These are phyloP conservation scores for Merodon equestris DNA, from an alignment of 2,888 invertebrate species.

Conservation along the genomic window DNA sequence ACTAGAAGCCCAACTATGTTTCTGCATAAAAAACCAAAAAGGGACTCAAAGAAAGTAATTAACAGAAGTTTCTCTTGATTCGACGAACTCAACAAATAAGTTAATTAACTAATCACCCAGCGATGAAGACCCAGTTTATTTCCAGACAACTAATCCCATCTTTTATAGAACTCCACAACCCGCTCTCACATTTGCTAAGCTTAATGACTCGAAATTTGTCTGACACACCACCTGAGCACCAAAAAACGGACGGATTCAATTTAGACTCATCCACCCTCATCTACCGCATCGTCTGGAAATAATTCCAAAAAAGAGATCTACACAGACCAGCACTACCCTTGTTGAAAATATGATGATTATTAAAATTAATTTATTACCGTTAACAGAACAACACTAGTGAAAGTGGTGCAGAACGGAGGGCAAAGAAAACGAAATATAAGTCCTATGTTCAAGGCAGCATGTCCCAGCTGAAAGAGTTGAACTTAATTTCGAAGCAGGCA, in stretches of 20 bases:
- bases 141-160: background rate
- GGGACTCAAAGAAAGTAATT: no score
- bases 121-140: background rate
- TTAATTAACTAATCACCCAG: constrained; percentile 1
- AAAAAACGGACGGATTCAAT: constrained; percentile 44
- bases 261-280: constrained; percentile 32
- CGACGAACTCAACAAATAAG: no score
- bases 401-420: constrained; percentile 5
- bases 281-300: constrained; percentile 12
- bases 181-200: constrained; percentile 17
- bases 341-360: constrained; percentile 61
- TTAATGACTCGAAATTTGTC: constrained; percentile 41
- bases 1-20: no score
- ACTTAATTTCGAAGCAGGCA: constrained; percentile 62
- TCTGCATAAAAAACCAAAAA: no score
- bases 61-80: no score
- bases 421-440: constrained; percentile 1
- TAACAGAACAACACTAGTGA: constrained; percentile 17
- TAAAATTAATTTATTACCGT: constrained; percentile 62
- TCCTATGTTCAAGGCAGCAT: constrained; percentile 10
- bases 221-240: constrained; percentile 53
- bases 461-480: constrained; percentile 68
- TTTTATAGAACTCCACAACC: background rate
- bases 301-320: constrained; percentile 23
- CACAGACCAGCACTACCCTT: constrained; percentile 36